A percentile compares a stretch with the other conserved stretches of the same genome.
Conservation (phyloP, 2,797 vertebrate genomes). For the Schizothorax lantsangensis region DNA sequence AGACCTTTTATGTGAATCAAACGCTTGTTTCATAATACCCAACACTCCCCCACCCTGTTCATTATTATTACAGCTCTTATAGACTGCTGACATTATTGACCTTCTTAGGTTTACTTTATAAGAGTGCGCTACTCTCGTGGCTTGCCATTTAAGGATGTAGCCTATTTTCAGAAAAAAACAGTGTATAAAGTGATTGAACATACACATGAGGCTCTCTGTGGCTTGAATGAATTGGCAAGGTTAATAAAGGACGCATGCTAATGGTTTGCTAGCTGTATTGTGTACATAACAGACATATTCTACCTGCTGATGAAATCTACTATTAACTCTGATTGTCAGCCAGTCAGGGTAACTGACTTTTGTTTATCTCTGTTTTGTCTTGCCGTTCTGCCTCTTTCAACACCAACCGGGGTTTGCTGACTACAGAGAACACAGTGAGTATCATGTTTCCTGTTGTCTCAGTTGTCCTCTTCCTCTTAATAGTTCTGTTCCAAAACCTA, state of each 20-base stretch:
- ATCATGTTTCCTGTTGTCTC: slow-evolving; percentile 54
- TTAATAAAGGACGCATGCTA: slow-evolving; percentile 10
- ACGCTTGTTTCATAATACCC: background rate
- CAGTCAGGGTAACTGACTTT: slow-evolving; percentile 53
- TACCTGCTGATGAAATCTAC: slow-evolving; percentile 28
- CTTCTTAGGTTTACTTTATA: slow-evolving; percentile 7
- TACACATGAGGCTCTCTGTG: background rate
- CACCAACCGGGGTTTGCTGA: slow-evolving; percentile 57
- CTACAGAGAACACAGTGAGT: slow-evolving; percentile 81
- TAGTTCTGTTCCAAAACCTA: slow-evolving; percentile 2
- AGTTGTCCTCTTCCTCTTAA: slow-evolving; percentile 7
- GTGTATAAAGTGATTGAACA: slow-evolving; percentile 2
- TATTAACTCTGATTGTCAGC: slow-evolving; percentile 59
- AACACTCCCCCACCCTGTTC: background rate
- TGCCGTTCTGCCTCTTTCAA: slow-evolving; percentile 59
- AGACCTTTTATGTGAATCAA: slow-evolving; percentile 31
- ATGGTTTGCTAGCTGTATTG: slow-evolving; percentile 18
- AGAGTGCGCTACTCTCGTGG: background rate
- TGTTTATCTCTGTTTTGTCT: slow-evolving; percentile 59
- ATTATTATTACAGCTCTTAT: slow-evolving; percentile 30
- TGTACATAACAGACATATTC: slow-evolving; percentile 33
- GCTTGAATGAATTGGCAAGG: background rate
- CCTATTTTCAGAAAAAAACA: slow-evolving; percentile 9
- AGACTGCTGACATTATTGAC: slow-evolving; percentile 29
- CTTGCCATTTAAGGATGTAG: slow-evolving; percentile 17